Conservation (phyloP, 2,888 invertebrate species). For the Argyresthia goedartella region DNA sequence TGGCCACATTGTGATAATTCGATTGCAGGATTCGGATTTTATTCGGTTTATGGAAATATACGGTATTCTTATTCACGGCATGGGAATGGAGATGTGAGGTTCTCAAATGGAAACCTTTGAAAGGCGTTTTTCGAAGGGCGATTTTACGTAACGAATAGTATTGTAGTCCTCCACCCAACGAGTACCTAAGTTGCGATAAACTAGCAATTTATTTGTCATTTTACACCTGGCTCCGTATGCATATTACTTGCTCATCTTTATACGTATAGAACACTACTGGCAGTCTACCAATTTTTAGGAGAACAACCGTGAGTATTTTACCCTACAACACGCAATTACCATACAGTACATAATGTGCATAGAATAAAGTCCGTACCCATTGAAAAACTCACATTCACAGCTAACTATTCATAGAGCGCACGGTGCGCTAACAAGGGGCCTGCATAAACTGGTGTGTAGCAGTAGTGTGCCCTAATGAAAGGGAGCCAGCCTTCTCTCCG, state of each 20-base stretch:
- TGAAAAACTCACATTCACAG: too few relatives aligned
- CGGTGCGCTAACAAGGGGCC: constrained; percentile 7
- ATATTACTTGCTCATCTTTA: too few relatives aligned
- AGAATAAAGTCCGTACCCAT: too few relatives aligned
- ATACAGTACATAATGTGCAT: too few relatives aligned
- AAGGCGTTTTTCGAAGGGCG: constrained; percentile 8
- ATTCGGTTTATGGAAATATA: constrained; percentile 6
- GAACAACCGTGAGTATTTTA: too few relatives aligned
- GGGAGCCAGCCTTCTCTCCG: constrained; percentile 39
- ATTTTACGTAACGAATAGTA: neutral
- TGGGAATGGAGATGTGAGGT: constrained; percentile 14
- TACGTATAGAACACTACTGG: too few relatives aligned
- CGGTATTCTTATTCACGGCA: constrained; percentile 12
- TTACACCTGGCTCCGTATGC: too few relatives aligned
- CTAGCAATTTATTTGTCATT: too few relatives aligned
- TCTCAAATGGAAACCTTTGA: constrained; percentile 20
- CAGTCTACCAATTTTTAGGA: too few relatives aligned
- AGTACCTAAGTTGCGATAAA: too few relatives aligned
- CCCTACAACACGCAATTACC: too few relatives aligned
- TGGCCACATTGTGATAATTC: constrained; percentile 5
- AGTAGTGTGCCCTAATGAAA: constrained; percentile 43
- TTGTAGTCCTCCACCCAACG: too few relatives aligned
- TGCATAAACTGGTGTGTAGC: constrained; percentile 12
- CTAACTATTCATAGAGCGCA: neutral
- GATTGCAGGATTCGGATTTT: constrained; percentile 1